These are phyloP conservation scores for Megamerina dolium DNA, from an alignment of 2,888 invertebrate species.

Conservation along the genomic window DNA sequence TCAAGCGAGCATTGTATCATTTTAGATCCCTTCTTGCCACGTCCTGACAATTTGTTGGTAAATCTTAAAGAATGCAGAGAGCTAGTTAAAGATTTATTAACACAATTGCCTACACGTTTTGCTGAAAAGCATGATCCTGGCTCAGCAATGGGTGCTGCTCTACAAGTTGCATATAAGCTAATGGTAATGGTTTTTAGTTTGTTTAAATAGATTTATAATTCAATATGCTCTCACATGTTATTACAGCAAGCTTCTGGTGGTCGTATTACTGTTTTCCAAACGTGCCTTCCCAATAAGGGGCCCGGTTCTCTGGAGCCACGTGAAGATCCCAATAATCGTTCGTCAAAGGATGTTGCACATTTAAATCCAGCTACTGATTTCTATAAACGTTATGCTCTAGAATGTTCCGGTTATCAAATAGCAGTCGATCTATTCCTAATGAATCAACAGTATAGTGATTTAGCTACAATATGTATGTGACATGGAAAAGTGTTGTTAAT, in stretches of 20 bases:
- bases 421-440: constrained; percentile 93
- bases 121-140: constrained; percentile 63
- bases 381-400: constrained; percentile 91
- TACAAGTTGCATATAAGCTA: constrained; percentile 87
- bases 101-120: constrained; percentile 73
- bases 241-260: constrained; percentile 84
- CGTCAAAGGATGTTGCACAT: constrained; percentile 75
- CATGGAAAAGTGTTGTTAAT: neutral
- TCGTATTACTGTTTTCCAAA: constrained; percentile 89
- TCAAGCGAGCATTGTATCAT: no score
- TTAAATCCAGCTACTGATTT: constrained; percentile 95
- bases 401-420: constrained; percentile 94
- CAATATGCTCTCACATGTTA: neutral
- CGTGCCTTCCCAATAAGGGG: constrained; percentile 78
- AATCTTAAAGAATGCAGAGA: constrained; percentile 82
- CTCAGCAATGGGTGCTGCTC: constrained; percentile 85
- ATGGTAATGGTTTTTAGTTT: constrained; percentile 55
- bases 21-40: constrained; percentile 87
- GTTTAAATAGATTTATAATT: neutral
- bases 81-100: constrained; percentile 65
- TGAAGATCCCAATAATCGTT: constrained; percentile 83
- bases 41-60: constrained; percentile 86
- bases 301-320: constrained; percentile 78
- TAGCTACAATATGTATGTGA: constrained; percentile 82
- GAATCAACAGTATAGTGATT: constrained; percentile 87